phyloP scores from a whole-genome alignment of 2,113 vertebrate species.

The Brachypteracias leptosomus region DNA sequence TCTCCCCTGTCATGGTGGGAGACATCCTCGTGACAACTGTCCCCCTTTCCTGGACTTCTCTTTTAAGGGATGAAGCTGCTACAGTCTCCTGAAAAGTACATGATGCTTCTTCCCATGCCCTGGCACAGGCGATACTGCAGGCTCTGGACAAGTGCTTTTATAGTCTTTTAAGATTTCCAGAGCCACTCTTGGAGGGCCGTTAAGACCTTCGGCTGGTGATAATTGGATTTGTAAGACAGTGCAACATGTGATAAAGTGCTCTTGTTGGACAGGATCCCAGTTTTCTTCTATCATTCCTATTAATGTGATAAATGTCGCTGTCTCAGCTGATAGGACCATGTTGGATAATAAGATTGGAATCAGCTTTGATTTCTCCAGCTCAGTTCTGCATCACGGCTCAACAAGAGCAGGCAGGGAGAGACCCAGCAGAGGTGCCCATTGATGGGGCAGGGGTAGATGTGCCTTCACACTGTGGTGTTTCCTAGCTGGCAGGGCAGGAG shows the following conservation, averaged over 20 bases:
- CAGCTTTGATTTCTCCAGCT: conserved; percentile 69
- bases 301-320: conserved; percentile 84
- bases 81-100: fast-evolving
- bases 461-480: neutral
- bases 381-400: conserved; percentile 16
- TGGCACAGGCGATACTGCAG: neutral
- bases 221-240: conserved; percentile 83
- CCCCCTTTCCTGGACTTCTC: neutral
- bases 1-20: neutral
- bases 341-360: conserved; percentile 81
- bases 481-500: neutral
- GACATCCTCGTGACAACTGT: neutral
- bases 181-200: conserved; percentile 68
- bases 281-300: conserved; percentile 78
- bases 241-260: conserved; percentile 79
- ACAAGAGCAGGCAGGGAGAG: neutral
- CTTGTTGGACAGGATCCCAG: conserved; percentile 77
- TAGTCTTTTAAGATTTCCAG: conserved; percentile 70
- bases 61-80: neutral
- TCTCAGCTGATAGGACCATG: conserved; percentile 75
- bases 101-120: neutral
- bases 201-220: conserved; percentile 77
- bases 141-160: conserved; percentile 41
- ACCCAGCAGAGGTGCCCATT: neutral
- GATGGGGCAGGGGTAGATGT: neutral